phyloP scores from a whole-genome alignment of 2,113 vertebrate genomes.

The Eulemur macaco region DNA sequence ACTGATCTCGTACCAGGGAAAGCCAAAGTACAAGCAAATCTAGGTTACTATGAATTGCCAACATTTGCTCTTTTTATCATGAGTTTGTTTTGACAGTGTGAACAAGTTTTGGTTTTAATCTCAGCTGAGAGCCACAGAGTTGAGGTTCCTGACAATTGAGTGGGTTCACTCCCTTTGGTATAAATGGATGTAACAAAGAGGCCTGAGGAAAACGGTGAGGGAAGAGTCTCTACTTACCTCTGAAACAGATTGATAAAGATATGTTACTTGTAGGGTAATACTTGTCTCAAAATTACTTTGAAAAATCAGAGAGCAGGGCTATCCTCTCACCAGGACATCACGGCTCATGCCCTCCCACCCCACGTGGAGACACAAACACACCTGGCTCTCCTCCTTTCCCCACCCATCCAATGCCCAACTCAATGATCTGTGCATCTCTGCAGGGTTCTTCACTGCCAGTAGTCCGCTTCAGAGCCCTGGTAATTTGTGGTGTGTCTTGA shows the following conservation, averaged over 20 bases:
- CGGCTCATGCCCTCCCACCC: neutral
- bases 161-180: neutral
- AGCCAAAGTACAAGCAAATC: conserved; percentile 69
- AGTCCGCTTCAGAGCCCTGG: neutral
- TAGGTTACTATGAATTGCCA: conserved; percentile 58
- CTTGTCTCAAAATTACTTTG: neutral
- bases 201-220: neutral
- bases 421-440: neutral
- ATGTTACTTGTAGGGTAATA: neutral
- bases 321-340: neutral
- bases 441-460: neutral
- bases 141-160: conserved; percentile 18
- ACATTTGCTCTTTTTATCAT: conserved; percentile 56
- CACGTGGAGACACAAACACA: neutral
- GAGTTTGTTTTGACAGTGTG: neutral
- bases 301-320: neutral
- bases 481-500: neutral
- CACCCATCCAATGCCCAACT: neutral
- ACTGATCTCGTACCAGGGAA: conserved; percentile 1
- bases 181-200: neutral
- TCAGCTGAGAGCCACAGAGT: neutral
- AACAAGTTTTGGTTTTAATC: conserved; percentile 57
- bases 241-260: neutral
- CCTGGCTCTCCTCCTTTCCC: neutral
- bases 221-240: neutral